Evolutionary conservation across 2,888 invertebrate genomes (phyloP).

Genomic region (Unio delphinus): DNA sequence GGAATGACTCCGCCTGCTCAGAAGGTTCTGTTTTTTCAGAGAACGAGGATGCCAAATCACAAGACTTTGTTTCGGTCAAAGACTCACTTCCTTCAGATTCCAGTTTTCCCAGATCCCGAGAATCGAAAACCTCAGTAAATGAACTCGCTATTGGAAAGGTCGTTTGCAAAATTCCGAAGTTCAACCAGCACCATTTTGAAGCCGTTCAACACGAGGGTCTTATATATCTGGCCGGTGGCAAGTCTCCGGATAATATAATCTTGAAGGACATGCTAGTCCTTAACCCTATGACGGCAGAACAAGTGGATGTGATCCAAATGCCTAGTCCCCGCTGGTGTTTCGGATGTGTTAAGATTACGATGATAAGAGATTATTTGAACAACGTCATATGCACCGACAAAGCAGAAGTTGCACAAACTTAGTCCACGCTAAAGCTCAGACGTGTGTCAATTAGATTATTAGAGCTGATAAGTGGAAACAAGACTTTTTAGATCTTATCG

Average conservation of each 20-base stretch:
- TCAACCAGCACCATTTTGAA: constrained; percentile 54
- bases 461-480: no score
- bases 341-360: constrained; percentile 35
- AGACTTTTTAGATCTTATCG: no score
- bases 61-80: constrained; percentile 6
- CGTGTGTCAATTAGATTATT: no score
- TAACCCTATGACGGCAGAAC: constrained; percentile 17
- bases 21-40: constrained; percentile 37
- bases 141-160: constrained; percentile 33
- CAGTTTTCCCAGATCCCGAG: constrained; percentile 12
- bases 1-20: constrained; percentile 20
- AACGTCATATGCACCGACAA: constrained; percentile 34
- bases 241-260: constrained; percentile 53
- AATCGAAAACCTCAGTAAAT: constrained; percentile 9
- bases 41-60: constrained; percentile 19
- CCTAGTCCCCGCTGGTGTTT: constrained; percentile 49
- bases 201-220: constrained; percentile 51
- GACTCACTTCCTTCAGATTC: constrained; percentile 24
- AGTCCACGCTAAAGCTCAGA: no score
- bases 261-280: constrained; percentile 33
- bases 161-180: constrained; percentile 30
- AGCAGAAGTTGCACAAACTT: not conserved
- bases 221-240: constrained; percentile 50
- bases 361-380: constrained; percentile 37
- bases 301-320: constrained; percentile 32